Evolutionary conservation across 1,140 invertebrate genomes (phyloP), one percentile per base, ranked within the genome.

Genomic region (Cyphomyrmex costatus): DNA sequence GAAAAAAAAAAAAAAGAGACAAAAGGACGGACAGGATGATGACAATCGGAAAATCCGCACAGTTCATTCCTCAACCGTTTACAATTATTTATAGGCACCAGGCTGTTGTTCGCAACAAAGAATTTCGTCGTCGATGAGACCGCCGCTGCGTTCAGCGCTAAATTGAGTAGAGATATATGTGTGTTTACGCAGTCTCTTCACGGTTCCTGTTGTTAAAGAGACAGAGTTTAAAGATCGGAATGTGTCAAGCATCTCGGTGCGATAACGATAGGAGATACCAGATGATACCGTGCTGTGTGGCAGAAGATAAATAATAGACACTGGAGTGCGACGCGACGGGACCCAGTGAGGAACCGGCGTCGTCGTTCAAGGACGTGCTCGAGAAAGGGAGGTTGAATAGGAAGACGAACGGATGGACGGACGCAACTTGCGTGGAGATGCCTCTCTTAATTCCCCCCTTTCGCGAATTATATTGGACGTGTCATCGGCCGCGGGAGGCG

Each of bases 401-500:
- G 8, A 58, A 74, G 51, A 36, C 36, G 36, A 8, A 53, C 10
- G 19, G n/a, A 53, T 12, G 16, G 16, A 56, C 61, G 8, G 30
- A 36, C 27, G 4, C 49, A 3, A 56, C n/a, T 27, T 73, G 16
- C 10, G 42, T 14, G 49, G 49, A 8, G n/a, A 24, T 42, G n/a
- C 0, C 5, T 3, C 33, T 5, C 8, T 6, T 3, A 8, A 12
- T 33, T 4, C n/a, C 53, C 73, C 6, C 27, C 51, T 56, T 56
- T 74, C 8, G 33, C 3, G 33, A 33, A 60, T 78, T 65, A 70
- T 21, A 70, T 46, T 30, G 12, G 36, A 65, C 19, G 42, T 65
- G 76, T 78, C 24, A 78, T 78, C 63, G 63, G 63, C 60, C 60
- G 76, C 21, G 4, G 12, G 8, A 56, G 51, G 27, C 58, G 58